Evolutionary conservation across 2,113 vertebrate genomes (phyloP), one percentile per base, ranked within the genome.

Genomic region (Amphiprion percula): DNA sequence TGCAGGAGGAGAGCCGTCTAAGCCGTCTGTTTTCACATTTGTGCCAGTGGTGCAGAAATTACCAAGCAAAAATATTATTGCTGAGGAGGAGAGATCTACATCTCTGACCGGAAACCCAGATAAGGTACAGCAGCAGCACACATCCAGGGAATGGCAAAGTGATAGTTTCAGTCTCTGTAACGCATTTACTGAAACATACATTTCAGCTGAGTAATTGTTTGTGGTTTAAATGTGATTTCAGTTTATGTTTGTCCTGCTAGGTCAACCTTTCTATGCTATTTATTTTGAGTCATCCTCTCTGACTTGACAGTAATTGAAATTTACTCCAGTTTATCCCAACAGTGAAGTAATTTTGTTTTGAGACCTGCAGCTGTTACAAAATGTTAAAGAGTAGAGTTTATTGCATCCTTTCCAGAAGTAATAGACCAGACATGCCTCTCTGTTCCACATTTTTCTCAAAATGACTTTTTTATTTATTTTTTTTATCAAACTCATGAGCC

Each of bases 1-100:
- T 72, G 79, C 80, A n/a, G 6, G 70, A 58, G 85, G 85, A 55
- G 83, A 64, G 28, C 66, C 90, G 88, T 80, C 90, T 15, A 93
- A 94, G 84, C 89, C 95, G 67, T 19, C 94, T 86, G 80, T 82
- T 56, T 97, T 98, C 93, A 96, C 95, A 4, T 97, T 98, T 56
- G 68, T 98, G 60, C 97, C 97, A 16, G 90, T 92, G 60, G 68
- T 96, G 79, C 91, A 95, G 93, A 94, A 44, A 86, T 93, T 98
- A 84, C 97, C 97, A 65, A 91, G 84, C 76, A 92, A 96, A 81
- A 90, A 83, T 87, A 81, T 93, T 41, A 69, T 96, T 77, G 72
- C 47, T 41, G 64, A 59, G 26, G 67, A 47, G 30, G 68, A 68
- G 47, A 61, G 24, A 67, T 66, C 76, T 62, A 77, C 16, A 58